Base-by-base conservation (phyloP, 2,113 vertebrate genomes). In the Sebastes schlegelii region DNA sequence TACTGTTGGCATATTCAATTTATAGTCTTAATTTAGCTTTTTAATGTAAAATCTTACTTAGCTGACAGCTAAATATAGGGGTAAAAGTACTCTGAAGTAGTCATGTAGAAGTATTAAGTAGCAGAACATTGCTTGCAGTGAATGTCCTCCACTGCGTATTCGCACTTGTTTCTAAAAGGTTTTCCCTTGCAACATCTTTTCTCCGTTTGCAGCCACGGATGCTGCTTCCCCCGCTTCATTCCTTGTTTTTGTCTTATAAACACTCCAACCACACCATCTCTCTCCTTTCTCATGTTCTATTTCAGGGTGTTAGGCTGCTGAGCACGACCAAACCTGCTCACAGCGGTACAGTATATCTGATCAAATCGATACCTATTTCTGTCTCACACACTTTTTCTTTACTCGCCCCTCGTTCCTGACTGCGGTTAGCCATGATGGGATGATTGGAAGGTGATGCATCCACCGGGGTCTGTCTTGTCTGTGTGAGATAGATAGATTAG, bases 331-430 rank as follows among this genome's bases (percentile, higher is more conserved):
- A 77, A 86, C 86, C 65, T 73, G 84, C 86, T 86, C 82, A 66
- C 86, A 78, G 82, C 80, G 26, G 52, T 70, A 43, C 68, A 66
- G 45, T 85, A 75, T 85, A 84, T 88, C 85, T 88, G 89, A 92
- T 91, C 90, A 85, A 91, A 93, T 94, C 90, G 23, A 92, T 93
- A 87, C 70, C 74, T n/a, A 75, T 92, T 91, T 87, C 82, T 86
- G 84, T 79, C 68, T 80, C 78, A 48, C 74, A 55, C 77, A 82
- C 83, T 73, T 79, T 86, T 84, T 81, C 66, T 84, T 58, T 70
- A 74, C 66, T 74, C 77, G 74, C 62, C 69, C 73, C 76, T 80
- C 6, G 12, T 85, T 83, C 84, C 84, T 63, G 66, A 82, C 75
- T 77, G 80, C 40, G 12, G 80, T 79, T 86, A 70, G 64, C 79